Evolutionary conservation across 2,797 vertebrate species (phyloP), one percentile per base, ranked within the genome.

Genomic region (Hippopotamyrus pictus): DNA sequence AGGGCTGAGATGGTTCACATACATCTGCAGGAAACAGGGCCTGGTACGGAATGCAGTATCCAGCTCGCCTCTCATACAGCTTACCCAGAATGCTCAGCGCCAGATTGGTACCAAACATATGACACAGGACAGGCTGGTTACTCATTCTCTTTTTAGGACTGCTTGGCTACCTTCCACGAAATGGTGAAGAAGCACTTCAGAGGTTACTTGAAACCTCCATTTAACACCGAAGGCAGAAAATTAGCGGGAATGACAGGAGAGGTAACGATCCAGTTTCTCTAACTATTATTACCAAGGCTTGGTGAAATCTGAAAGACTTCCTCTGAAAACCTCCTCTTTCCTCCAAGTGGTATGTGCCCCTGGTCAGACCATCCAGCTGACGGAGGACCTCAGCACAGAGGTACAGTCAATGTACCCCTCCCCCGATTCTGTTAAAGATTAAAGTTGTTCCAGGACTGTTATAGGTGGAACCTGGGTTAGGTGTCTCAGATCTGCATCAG

Each of bases 201-300:
- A 89, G 94, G 94, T 9, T 95, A 94, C 90, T 79, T 95, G 88
- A 95, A 95, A 90, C 94, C 94, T 19, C 95, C 95, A 0, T 95
- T 95, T 59, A 95, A 94, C 90, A 92, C 90, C 2, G 94, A 94
- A 53, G 94, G 94, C 51, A 92, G 94, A 62, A 93, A 89, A 89
- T 93, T 92, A 3, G 94, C 94, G 44, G 94, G 95, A 1, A 95
- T 95, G 94, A 92, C 92, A 50, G 93, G 94, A 50, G 94, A 95
- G 94, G 94, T 95, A 91, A 85, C 4, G 1, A 86, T 22, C 9
- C 48, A 86, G 44, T 44, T 19, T 8, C 19, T 41, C 37, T 53
- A 29, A 86, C 7, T 59, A 9, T 59, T 17, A 57, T 33, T 73
- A 73, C 29, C 3, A 33, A 11, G 12, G 65, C 29, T 73, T 25